Evolutionary conservation across 2,113 vertebrate species (phyloP).

Genomic region (Anarhynchus alexandrinus): DNA sequence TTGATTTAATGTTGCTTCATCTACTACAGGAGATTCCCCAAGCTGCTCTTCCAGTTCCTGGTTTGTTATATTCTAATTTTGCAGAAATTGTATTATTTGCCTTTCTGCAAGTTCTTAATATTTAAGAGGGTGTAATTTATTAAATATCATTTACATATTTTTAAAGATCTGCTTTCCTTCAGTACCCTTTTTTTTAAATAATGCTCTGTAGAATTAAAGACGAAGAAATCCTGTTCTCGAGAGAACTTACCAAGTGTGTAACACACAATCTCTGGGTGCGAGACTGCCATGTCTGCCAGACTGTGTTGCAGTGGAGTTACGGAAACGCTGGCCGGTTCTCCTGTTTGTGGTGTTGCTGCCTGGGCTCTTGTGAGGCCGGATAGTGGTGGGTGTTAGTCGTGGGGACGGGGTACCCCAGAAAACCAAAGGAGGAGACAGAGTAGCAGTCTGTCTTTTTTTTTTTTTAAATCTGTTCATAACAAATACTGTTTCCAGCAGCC

Average conservation of each 20-base stretch:
- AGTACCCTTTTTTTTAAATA: background rate
- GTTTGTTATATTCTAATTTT: background rate
- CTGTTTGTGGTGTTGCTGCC: background rate
- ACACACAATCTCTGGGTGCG: background rate
- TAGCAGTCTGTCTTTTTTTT: background rate
- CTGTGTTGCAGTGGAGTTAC: rapidly evolving
- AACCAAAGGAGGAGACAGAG: background rate
- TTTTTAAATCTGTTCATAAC: too few species aligned
- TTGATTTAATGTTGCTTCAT: conserved; percentile 5
- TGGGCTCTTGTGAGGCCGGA: background rate
- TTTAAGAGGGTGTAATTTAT: background rate
- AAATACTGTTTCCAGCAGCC: background rate
- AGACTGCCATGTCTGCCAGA: background rate
- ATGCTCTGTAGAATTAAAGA: background rate
- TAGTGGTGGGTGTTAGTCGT: rapidly evolving
- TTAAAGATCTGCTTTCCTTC: background rate
- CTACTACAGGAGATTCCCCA: conserved; percentile 11
- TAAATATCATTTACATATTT: background rate
- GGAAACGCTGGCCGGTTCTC: background rate
- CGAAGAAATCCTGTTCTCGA: background rate
- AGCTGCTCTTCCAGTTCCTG: background rate
- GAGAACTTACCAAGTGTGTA: background rate
- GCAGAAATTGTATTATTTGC: background rate
- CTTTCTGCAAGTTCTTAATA: background rate
- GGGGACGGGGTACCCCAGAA: background rate